phyloP scores from a whole-genome alignment of 2,888 invertebrate species.

The Prosapia bicincta region DNA sequence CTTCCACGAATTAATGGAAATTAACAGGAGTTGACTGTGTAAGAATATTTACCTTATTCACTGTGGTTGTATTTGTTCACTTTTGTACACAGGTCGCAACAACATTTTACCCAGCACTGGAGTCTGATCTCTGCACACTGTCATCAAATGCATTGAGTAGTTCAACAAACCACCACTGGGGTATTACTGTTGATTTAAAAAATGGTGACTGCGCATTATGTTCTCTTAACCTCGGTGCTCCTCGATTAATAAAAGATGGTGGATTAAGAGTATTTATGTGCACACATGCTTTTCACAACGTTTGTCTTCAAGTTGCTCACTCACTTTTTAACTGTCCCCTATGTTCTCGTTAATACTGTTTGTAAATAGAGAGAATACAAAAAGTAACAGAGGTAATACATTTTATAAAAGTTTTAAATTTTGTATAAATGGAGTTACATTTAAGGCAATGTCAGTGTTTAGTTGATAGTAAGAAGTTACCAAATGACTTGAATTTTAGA shows the following conservation, averaged over 20 bases:
- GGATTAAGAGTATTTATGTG: slow-evolving; percentile 61
- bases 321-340: slow-evolving; percentile 19
- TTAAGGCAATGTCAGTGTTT: too few species aligned
- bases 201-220: slow-evolving; percentile 45
- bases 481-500: too few species aligned
- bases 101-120: slow-evolving; percentile 11
- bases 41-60: too few species aligned
- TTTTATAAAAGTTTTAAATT: too few species aligned
- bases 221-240: slow-evolving; percentile 57
- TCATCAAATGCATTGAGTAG: neutral
- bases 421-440: too few species aligned
- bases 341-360: slow-evolving; percentile 16
- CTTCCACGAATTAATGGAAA: too few species aligned
- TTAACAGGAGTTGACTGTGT: too few species aligned
- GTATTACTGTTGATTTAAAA: slow-evolving; percentile 46
- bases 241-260: slow-evolving; percentile 56
- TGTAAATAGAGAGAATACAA: too few species aligned
- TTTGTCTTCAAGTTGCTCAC: slow-evolving; percentile 30
- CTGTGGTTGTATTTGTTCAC: too few species aligned
- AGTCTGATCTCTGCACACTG: neutral
- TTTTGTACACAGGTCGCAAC: slow-evolving; percentile 13
- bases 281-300: slow-evolving; percentile 57
- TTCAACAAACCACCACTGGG: slow-evolving; percentile 49
- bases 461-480: too few species aligned
- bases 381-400: neutral